phyloP scores from a whole-genome alignment of 2,888 invertebrate genomes.

The Ditula angustiorana region DNA sequence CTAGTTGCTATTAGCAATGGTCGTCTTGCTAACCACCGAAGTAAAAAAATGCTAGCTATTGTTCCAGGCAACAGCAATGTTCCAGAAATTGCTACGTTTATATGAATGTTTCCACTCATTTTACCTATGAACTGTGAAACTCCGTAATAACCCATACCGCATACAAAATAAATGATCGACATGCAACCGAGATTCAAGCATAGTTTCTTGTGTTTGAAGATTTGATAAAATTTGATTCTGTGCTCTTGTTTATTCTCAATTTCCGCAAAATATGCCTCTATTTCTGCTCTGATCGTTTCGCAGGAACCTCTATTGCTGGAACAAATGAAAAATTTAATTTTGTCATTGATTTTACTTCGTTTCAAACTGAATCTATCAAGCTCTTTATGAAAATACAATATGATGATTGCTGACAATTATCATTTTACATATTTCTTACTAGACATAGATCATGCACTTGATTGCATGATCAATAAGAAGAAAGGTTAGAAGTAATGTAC shows the following conservation, averaged over 20 bases:
- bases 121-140: constrained; percentile 92
- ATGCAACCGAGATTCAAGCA: constrained; percentile 87
- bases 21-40: constrained; percentile 86
- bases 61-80: constrained; percentile 87
- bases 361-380: too few species aligned
- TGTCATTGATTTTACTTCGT: not conserved
- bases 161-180: constrained; percentile 90
- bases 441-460: too few species aligned
- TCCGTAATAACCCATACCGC: constrained; percentile 94
- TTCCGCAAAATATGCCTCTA: constrained; percentile 54
- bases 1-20: constrained; percentile 86
- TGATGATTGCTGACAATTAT: too few species aligned
- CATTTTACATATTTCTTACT: too few species aligned
- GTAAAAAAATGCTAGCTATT: constrained; percentile 82
- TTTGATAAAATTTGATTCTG: constrained; percentile 63
- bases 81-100: constrained; percentile 91
- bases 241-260: constrained; percentile 39
- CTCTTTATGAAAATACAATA: too few species aligned
- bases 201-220: constrained; percentile 78
- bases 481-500: too few species aligned
- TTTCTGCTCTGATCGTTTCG: constrained; percentile 57
- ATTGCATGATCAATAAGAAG: too few species aligned
- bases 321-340: constrained; percentile 38
- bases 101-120: constrained; percentile 90
- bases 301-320: constrained; percentile 58